Evolutionary conservation across 2,888 invertebrate genomes (phyloP).

Genomic region (Heliconius cydno): DNA sequence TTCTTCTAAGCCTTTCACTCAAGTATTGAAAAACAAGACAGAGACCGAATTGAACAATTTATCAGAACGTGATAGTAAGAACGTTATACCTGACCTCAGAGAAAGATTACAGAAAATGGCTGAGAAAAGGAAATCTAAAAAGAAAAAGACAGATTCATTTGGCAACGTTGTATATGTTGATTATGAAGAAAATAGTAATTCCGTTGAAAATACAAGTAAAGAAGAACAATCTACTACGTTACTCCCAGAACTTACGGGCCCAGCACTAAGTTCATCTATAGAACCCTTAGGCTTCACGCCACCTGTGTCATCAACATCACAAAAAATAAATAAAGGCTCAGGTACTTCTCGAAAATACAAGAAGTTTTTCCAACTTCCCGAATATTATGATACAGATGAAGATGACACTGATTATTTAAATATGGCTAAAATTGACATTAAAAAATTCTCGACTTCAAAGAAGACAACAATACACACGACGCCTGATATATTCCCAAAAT

Average conservation of each 20-base stretch:
- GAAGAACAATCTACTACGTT: conserved; percentile 41
- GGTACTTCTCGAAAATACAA: conserved; percentile 54
- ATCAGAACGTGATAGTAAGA: conserved; percentile 62
- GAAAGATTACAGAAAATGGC: conserved; percentile 74
- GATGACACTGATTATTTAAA: conserved; percentile 69
- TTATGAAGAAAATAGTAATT: conserved; percentile 64
- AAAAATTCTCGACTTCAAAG: conserved; percentile 58
- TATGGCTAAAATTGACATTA: conserved; percentile 68
- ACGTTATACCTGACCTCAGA: conserved; percentile 66
- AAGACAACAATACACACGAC: conserved; percentile 30
- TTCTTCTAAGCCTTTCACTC: conserved; percentile 74
- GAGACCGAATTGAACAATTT: conserved; percentile 65
- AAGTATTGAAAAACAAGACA: conserved; percentile 77
- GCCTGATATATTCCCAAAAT: conserved; percentile 48
- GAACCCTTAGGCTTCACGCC: conserved; percentile 27
- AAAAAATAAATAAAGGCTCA: conserved; percentile 20
- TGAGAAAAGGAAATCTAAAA: conserved; percentile 71
- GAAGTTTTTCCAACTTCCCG: conserved; percentile 59
- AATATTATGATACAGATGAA: conserved; percentile 69
- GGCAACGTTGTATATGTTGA: conserved; percentile 69
- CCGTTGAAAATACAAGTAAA: conserved; percentile 55
- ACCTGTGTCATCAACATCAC: conserved; percentile 31
- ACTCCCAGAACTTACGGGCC: conserved; percentile 32
- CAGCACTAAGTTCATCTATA: conserved; percentile 26
- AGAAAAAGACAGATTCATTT: conserved; percentile 65